Evolutionary conservation across 2,888 invertebrate species (phyloP), one percentile per base, ranked within the genome.

Genomic region (Leucophenga maculata): DNA sequence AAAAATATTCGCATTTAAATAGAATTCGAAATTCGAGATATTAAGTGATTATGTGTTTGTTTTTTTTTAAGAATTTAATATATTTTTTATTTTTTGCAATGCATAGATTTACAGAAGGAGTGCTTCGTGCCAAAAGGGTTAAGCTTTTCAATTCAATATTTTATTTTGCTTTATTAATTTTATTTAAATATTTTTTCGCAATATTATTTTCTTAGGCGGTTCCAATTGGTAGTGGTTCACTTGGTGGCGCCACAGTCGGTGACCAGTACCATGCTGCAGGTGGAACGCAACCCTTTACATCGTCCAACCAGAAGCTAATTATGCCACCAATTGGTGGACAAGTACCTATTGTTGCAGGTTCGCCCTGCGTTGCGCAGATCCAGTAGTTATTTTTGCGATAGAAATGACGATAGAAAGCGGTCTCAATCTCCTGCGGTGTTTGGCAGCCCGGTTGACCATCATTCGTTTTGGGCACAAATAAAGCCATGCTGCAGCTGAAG

Each of bases 211-310:
- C 50, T 50, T 50, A 50, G 50, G 50, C 50, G 14, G 67, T 26
- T 13, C n/a, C 48, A 14, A n/a, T 46, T 22, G 57, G 20, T 13
- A 18, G 6, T 72, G 82, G 69, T 67, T 75, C 65, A 69, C 83
- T 85, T 18, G 85, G 85, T 16, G 86, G 85, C 18, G 70, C 65
- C 44, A 52, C 78, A 0, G 79, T 77, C 11, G 83, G 78, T 0
- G 78, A 73, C 79, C 82, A 85, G 31, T 75, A 74, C 85, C 83
- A 86, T 2, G 76, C 26, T 1, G 77, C 20, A 68, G 75, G 79
- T 3, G 73, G 76, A 22, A 85, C 84, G 69, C 86, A 86, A 1
- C 20, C n/a, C 69, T 77, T 76, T 6, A 11, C 69, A 3, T 66
- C 76, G 60, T 80, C 78, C 67, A 82, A 65, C 67, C 74, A 85